Evolutionary conservation across 1,140 invertebrate genomes (phyloP).

Genomic region (Halotydeus destructor): DNA sequence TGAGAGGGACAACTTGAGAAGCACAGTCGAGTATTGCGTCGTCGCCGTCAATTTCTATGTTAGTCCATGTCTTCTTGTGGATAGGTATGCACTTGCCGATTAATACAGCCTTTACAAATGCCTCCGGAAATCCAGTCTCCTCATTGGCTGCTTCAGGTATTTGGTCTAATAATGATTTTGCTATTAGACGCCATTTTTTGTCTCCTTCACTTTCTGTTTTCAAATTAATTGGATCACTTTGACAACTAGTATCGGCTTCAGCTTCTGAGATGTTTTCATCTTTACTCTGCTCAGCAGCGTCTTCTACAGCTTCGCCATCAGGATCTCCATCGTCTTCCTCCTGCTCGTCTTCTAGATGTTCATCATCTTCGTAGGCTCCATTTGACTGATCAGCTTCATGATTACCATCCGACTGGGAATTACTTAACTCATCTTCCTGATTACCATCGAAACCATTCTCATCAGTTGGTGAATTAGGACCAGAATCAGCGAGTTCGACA

Average conservation of each 20-base stretch:
- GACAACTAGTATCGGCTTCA: background rate
- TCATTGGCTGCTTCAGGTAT: slow-evolving; percentile 13
- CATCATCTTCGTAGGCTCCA: too few relatives aligned
- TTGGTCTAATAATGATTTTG: slow-evolving; percentile 5
- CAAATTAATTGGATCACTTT: background rate
- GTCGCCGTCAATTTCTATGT: slow-evolving; percentile 12
- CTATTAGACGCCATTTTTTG: slow-evolving; percentile 6
- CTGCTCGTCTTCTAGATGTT: too few relatives aligned
- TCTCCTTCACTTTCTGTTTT: background rate
- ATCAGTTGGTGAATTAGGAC: too few relatives aligned
- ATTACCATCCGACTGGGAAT: too few relatives aligned
- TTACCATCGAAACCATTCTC: too few relatives aligned
- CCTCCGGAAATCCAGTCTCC: slow-evolving; percentile 16
- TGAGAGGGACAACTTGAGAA: slow-evolving; percentile 18
- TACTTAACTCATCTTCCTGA: too few relatives aligned
- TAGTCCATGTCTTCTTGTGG: slow-evolving; percentile 11
- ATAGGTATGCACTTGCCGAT: slow-evolving; percentile 17
- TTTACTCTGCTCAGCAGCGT: background rate
- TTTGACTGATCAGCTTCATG: too few relatives aligned
- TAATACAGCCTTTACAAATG: slow-evolving; percentile 9
- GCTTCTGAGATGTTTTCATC: background rate
- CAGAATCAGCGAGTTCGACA: too few relatives aligned
- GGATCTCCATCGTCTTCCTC: background rate
- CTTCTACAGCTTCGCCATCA: background rate
- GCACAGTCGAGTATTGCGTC: slow-evolving; percentile 19